These are phyloP conservation scores for Leptonema lineaticorne DNA, from an alignment of 1,140 invertebrate species.

Conservation along the genomic window DNA sequence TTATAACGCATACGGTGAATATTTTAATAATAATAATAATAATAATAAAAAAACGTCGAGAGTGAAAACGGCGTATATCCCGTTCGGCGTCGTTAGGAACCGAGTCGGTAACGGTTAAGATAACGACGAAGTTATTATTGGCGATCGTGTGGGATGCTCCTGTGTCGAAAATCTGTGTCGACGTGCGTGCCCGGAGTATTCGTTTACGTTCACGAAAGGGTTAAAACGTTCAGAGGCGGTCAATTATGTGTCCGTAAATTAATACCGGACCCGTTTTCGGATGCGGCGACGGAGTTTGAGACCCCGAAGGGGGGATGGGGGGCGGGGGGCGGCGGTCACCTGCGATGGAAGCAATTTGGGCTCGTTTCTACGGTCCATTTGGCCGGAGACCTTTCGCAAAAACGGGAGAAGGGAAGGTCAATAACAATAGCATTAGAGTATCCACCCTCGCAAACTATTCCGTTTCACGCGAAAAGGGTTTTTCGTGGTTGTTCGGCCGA, in stretches of 20 bases:
- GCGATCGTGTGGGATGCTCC: background rate
- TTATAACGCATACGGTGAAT: too few species aligned
- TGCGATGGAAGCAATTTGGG: slow-evolving; percentile 27
- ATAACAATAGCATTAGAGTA: slow-evolving; percentile 4
- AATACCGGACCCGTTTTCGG: too few species aligned
- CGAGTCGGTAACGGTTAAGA: background rate
- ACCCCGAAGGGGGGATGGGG: too few species aligned
- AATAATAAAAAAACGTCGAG: too few species aligned
- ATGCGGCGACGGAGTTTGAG: too few species aligned
- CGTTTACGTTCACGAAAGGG: background rate
- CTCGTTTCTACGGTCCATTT: slow-evolving; percentile 21
- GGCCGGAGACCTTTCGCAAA: slow-evolving; percentile 7
- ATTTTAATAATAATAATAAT: too few species aligned
- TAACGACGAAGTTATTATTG: slow-evolving; percentile 10
- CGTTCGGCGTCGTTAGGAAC: too few species aligned
- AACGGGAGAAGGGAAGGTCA: background rate
- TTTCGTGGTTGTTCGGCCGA: background rate
- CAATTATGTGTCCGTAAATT: slow-evolving; percentile 33
- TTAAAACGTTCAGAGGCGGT: slow-evolving; percentile 6
- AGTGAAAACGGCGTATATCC: too few species aligned
- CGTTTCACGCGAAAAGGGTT: slow-evolving; percentile 1
- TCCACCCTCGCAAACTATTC: slow-evolving; percentile 19
- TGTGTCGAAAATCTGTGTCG: slow-evolving; percentile 18
- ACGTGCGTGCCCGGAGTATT: slow-evolving; percentile 24
- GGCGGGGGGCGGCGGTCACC: slow-evolving; percentile 32